A percentile compares a stretch with the other conserved stretches of the same genome.
Evolutionary conservation across 2,113 vertebrate genomes (phyloP).

Genomic region (Ptyas mucosa): DNA sequence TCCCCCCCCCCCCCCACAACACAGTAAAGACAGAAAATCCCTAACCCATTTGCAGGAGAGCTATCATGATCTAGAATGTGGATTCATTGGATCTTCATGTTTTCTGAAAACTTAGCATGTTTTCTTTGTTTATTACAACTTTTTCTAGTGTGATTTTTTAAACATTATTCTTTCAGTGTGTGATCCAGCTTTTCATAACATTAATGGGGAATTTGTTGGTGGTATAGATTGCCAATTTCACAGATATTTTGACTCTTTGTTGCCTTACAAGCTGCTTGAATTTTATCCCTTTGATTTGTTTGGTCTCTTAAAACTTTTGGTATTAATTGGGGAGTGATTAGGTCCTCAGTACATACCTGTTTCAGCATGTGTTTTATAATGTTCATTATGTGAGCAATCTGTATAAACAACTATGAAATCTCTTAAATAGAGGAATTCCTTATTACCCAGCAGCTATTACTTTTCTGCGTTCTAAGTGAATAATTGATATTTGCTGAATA

Average conservation of each 20-base stretch:
- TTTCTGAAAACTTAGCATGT: constrained; percentile 75
- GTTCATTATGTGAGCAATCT: constrained; percentile 83
- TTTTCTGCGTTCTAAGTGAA: not conserved
- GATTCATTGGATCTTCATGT: constrained; percentile 87
- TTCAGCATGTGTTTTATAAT: constrained; percentile 76
- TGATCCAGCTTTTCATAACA: constrained; percentile 88
- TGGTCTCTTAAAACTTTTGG: constrained; percentile 84
- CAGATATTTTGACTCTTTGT: constrained; percentile 79
- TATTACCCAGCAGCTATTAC: not conserved
- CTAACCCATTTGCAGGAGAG: constrained; percentile 56
- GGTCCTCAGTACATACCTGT: constrained; percentile 94
- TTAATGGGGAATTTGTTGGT: constrained; percentile 97
- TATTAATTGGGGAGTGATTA: constrained; percentile 81
- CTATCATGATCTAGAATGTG: constrained; percentile 91
- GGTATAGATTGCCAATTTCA: constrained; percentile 87
- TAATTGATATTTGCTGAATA: not conserved
- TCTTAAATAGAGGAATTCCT: constrained; percentile 64
- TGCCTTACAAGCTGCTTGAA: constrained; percentile 92
- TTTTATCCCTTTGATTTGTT: constrained; percentile 93
- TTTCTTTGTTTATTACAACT: constrained; percentile 78
- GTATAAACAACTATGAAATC: constrained; percentile 89
- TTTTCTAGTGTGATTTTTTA: constrained; percentile 78
- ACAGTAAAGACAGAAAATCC: too few relatives aligned
- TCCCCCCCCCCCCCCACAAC: too few relatives aligned
- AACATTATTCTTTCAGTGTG: constrained; percentile 86